Evolutionary conservation across 1,140 invertebrate genomes (phyloP), one percentile per base, ranked within the genome.

Genomic region (Pogonus chalceus): DNA sequence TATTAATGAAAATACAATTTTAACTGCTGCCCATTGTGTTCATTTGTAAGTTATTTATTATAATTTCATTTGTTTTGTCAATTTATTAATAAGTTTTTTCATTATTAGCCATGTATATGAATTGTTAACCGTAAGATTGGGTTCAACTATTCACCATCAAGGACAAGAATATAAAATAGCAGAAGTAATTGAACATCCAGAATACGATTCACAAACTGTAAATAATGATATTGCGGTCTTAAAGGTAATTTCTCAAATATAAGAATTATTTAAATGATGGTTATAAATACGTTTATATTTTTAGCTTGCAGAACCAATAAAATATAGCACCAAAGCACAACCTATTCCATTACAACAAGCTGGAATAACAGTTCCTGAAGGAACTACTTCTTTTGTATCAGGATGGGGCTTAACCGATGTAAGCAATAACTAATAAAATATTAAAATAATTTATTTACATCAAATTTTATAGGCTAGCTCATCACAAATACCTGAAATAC

Each of bases 11-110:
- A 73, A 72, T 21, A 70, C 76, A 37, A 70, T 85, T 21, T 57
- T 87, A 1, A 85, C 82, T 2, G 85, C 85, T 21, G 83, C 83
- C 4, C 84, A 87, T 65, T 87, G 84, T 65, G 69, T 69, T 0
- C 55, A 56, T 35, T 59, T 61, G 1, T 64, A 65, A n/a, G n/a
- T n/a, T n/a, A n/a, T n/a, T n/a, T n/a, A n/a, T n/a, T n/a, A n/a
- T n/a, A n/a, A n/a, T n/a, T n/a, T n/a, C n/a, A n/a, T n/a, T n/a
- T 31, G 14, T 4, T 7, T 31, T 14, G 26, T 31, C 14, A 31
- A 31, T 4, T 4, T 10, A 43, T 43, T 43, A 43, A 10, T 12
- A 12, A 10, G 18, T n/a, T 12, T 43, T 43, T 43, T 18, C 18
- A 43, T 7, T 10, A 43, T 18, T 3, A 16, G 18, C 18, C 37